phyloP scores from a whole-genome alignment of 1,140 invertebrate genomes.

The Calycopis cecrops region DNA sequence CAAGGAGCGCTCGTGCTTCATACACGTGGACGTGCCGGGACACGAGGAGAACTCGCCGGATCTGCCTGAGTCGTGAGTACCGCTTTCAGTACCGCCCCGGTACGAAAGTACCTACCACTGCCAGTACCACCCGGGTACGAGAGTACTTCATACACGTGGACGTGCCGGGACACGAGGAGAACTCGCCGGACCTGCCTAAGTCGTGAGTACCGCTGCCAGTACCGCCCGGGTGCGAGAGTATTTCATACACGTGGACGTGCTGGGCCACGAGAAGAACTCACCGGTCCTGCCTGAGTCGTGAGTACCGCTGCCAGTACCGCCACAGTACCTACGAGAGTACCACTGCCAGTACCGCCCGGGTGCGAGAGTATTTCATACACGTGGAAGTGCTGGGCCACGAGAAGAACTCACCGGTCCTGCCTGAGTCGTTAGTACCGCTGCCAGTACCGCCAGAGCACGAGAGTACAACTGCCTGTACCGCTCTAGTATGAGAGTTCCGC shows the following conservation, averaged over 20 bases:
- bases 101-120: no score
- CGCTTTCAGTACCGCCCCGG: no score
- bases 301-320: slow-evolving; percentile 23
- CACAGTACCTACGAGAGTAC: no score
- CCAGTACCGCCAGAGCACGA: no score
- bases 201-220: slow-evolving; percentile 38
- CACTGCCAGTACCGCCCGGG: no score
- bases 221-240: slow-evolving; percentile 58
- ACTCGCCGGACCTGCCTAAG: slow-evolving; percentile 64
- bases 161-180: slow-evolving; percentile 91
- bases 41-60: slow-evolving; percentile 84
- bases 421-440: slow-evolving; percentile 48
- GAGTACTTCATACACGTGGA: slow-evolving; percentile 93
- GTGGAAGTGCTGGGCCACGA: slow-evolving; percentile 93
- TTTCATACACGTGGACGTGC: slow-evolving; percentile 92
- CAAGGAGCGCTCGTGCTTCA: slow-evolving; percentile 89
- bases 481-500: no score
- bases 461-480: no score
- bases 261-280: slow-evolving; percentile 88
- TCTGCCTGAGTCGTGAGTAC: slow-evolving; percentile 55
- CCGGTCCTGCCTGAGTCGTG: slow-evolving; percentile 59
- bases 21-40: slow-evolving; percentile 92
- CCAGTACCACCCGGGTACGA: no score
- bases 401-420: slow-evolving; percentile 76
- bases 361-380: slow-evolving; percentile 92